Percentiles rank a stretch among this genome's conserved stretches.
Conservation (phyloP, 2,797 vertebrate species). For the Cercopithecus neglectus region DNA sequence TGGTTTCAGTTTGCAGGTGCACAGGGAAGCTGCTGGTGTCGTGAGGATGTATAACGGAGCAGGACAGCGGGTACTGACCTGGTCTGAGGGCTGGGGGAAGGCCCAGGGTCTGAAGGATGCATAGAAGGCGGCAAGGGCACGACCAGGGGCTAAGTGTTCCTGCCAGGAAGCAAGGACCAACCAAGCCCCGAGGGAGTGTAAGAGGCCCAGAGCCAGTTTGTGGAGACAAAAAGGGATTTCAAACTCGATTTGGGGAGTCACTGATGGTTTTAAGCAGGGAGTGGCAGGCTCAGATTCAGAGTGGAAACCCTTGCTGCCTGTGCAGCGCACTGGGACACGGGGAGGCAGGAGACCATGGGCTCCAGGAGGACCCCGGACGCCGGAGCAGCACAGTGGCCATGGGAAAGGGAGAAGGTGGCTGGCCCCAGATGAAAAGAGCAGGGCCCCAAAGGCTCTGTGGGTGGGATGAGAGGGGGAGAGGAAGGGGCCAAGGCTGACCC, state of each 20-base stretch:
- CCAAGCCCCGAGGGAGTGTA: not conserved
- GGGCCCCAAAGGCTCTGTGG: no score
- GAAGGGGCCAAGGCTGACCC: not conserved
- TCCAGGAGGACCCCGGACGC: no score
- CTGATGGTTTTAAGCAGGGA: not conserved
- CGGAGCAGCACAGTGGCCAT: not conserved
- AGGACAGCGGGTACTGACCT: not conserved
- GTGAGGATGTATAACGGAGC: rapidly evolving
- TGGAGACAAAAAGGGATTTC: not conserved
- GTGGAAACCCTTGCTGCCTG: not conserved
- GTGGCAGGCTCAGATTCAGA: not conserved
- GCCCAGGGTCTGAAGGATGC: not conserved
- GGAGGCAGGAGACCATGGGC: not conserved
- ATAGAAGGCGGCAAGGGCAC: not conserved
- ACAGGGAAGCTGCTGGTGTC: not conserved
- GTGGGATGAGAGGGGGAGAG: no score
- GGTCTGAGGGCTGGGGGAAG: not conserved
- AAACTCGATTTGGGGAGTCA: not conserved
- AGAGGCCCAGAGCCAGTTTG: not conserved
- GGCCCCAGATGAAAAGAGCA: not conserved
- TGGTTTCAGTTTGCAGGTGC: not conserved
- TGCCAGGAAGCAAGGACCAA: not conserved
- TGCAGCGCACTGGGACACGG: not conserved
- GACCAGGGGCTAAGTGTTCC: no score
- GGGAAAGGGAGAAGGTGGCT: not conserved